Conservation (phyloP, 2,113 vertebrate genomes). For the rat (Rattus norvegicus) region DNA sequence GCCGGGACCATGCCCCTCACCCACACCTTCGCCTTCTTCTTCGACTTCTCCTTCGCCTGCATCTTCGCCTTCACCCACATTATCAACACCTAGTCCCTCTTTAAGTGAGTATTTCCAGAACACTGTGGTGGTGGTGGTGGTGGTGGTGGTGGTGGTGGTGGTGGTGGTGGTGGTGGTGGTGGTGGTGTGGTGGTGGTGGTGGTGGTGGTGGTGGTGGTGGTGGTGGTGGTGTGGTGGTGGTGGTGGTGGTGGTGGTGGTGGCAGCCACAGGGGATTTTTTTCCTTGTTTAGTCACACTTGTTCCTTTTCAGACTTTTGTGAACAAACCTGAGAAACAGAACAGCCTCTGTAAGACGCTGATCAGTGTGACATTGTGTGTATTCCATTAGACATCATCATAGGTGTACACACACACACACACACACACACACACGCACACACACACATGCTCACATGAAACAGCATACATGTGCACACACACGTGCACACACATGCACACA, state of each 20-base stretch:
- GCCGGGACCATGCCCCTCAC: constrained; percentile 87
- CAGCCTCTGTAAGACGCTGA: not conserved
- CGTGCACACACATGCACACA: not conserved
- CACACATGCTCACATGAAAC: too few species aligned
- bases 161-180: too few species aligned
- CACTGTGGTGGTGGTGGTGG: not conserved
- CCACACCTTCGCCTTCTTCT: constrained; percentile 80
- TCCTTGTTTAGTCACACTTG: not conserved
- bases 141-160: not conserved
- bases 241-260: too few species aligned
- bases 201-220: not conserved
- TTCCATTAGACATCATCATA: not conserved
- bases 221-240: not conserved
- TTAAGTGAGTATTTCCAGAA: constrained; percentile 77
- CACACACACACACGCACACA: not conserved
- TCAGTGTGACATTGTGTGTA: not conserved
- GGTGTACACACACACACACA: not conserved
- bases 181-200: too few species aligned
- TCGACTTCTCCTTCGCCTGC: constrained; percentile 75
- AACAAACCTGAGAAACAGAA: not conserved
- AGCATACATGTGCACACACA: not conserved
- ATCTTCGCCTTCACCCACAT: constrained; percentile 82
- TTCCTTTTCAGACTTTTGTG: not conserved
- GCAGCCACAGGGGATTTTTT: not conserved
- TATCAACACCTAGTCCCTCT: constrained; percentile 70